These are phyloP conservation scores for Catocala nupta DNA, from an alignment of 2,888 invertebrate species.

Conservation along the genomic window DNA sequence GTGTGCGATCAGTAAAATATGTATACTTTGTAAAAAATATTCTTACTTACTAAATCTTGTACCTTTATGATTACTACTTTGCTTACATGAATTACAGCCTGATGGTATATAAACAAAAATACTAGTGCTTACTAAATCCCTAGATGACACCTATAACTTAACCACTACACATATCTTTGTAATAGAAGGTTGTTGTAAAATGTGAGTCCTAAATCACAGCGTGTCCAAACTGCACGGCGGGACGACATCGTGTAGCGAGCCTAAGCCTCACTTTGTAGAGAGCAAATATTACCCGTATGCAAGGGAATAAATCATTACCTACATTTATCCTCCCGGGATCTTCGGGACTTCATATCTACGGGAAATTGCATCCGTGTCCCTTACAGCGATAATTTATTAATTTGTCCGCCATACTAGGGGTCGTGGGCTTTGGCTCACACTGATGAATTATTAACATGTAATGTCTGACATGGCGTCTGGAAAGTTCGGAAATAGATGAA, in stretches of 20 bases:
- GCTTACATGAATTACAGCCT: too few species aligned
- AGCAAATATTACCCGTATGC: constrained; percentile 33
- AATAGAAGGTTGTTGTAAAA: too few species aligned
- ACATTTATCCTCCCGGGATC: constrained; percentile 43
- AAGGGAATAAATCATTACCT: constrained; percentile 39
- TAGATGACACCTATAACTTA: neutral
- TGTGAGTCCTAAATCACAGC: constrained; percentile 7
- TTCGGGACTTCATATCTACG: constrained; percentile 51
- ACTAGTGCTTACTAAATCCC: too few species aligned
- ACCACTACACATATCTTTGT: neutral
- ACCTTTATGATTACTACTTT: too few species aligned
- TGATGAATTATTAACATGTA: constrained; percentile 45
- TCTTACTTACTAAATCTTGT: too few species aligned
- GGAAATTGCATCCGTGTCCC: constrained; percentile 66
- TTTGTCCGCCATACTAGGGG: constrained; percentile 55
- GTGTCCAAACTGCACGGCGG: neutral
- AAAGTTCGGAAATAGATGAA: constrained; percentile 23
- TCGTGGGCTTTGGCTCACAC: constrained; percentile 15
- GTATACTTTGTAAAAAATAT: too few species aligned
- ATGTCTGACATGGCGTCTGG: constrained; percentile 31
- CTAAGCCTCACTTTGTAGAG: constrained; percentile 31
- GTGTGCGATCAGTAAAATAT: too few species aligned
- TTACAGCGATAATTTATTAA: constrained; percentile 67
- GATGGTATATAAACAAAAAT: too few species aligned
- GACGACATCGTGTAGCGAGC: neutral